These are phyloP conservation scores for Gobius niger DNA, from an alignment of 2,113 vertebrate species.

Conservation along the genomic window DNA sequence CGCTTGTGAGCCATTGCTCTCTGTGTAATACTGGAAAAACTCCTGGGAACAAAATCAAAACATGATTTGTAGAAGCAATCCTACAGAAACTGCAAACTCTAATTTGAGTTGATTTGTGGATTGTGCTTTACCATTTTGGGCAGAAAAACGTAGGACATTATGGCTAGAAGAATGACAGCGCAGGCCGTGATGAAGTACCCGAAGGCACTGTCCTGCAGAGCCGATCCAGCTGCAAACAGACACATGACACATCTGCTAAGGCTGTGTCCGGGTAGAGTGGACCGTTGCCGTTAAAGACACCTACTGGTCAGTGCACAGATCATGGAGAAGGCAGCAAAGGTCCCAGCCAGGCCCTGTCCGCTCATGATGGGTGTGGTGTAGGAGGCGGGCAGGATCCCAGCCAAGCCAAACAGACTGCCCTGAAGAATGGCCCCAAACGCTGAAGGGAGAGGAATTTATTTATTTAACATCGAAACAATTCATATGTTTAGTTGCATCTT, in stretches of 20 bases:
- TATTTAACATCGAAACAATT: no score
- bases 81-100: background rate
- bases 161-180: slow-evolving; percentile 82
- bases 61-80: background rate
- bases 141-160: slow-evolving; percentile 83
- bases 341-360: slow-evolving; percentile 91
- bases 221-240: slow-evolving; percentile 79
- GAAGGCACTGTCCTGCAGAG: slow-evolving; percentile 84
- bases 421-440: slow-evolving; percentile 93
- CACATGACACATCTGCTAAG: background rate
- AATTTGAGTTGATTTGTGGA: background rate
- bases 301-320: slow-evolving; percentile 91
- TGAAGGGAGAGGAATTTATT: slow-evolving; percentile 40
- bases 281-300: slow-evolving; percentile 35
- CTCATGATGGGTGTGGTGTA: slow-evolving; percentile 98
- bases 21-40: slow-evolving; percentile 87
- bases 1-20: slow-evolving; percentile 67
- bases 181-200: slow-evolving; percentile 95
- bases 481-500: background rate
- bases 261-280: background rate
- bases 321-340: slow-evolving; percentile 91
- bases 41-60: slow-evolving; percentile 72
- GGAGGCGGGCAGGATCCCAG: slow-evolving; percentile 86
- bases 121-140: slow-evolving; percentile 83
- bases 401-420: slow-evolving; percentile 92